Base-by-base conservation (phyloP, 2,888 invertebrate species). In the Timema cristinae region DNA sequence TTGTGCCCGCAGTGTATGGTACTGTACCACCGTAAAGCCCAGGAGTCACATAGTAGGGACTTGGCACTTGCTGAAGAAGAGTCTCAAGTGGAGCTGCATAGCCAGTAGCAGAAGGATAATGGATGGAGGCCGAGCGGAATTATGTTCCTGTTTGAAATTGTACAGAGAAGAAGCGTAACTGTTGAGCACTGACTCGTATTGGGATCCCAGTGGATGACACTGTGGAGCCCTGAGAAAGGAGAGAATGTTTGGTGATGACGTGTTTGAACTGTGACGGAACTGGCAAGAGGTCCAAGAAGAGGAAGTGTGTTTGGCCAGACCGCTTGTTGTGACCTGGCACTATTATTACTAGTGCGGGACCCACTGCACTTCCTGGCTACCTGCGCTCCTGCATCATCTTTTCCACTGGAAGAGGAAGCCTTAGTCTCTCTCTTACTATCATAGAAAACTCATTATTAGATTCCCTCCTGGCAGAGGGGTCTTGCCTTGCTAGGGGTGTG, bases 241-340 rank as follows among this genome's bases (percentile, higher is more conserved):
- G 61, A 32, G 52, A 70, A 70, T n/a, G 48, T 70, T 70, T 51
- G 68, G n/a, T 49, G 69, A 61, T 7, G 69, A 15, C 6, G 63
- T 47, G 15, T 50, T 16, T 32, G 70, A n/a, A 50, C 13, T 50
- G 32, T 32, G 63, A 66, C 13, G 50, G 74, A 4, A 61, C 63
- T 70, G 75, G n/a, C n/a, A 78, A n/a, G 76, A 76, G 48, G 48
- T 79, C 77, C 68, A 71, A 73, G 77, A 76, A 70, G 75, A 75
- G 32, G 74, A 67, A 16, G 76, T 75, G 6, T 7, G 63, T 1
- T 32, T 32, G 32, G 32, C 4, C n/a, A n/a, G 9, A 16, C 7
- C 6, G 71, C 71, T 47, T 71, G 71, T 16, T 70, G 71, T 51
- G n/a, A 73, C 8, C 74, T 66, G 13, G 73, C 70, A 67, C 71